Conservation (phyloP, 2,888 invertebrate species). For the Dendrolimus pini region DNA sequence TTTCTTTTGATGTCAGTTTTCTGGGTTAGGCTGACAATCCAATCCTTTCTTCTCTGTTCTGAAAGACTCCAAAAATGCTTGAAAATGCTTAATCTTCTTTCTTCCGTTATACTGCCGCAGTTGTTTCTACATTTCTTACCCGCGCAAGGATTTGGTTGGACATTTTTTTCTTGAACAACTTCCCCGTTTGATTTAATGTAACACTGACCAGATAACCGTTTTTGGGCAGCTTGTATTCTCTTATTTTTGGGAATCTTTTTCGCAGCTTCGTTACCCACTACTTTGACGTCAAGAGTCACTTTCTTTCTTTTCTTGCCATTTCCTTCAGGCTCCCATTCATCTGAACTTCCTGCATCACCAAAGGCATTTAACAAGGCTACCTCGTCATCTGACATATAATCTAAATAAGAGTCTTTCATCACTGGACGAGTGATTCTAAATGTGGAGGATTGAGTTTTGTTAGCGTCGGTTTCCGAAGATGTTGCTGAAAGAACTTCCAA, state of each 20-base stretch:
- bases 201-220: constrained; percentile 2
- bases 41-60: constrained; percentile 6
- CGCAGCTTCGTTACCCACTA: constrained; percentile 6
- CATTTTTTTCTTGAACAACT: constrained; percentile 1
- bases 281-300: background rate
- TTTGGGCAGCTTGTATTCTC: constrained; percentile 4
- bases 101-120: constrained; percentile 9
- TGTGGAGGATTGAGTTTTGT: background rate
- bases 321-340: background rate
- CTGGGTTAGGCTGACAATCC: constrained; percentile 8
- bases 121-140: constrained; percentile 16
- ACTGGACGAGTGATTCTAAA: background rate
- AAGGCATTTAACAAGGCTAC: constrained; percentile 1
- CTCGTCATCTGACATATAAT: background rate
- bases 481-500: no score
- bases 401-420: background rate
- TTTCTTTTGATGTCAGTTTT: constrained; percentile 9
- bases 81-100: constrained; percentile 11
- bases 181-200: constrained; percentile 4
- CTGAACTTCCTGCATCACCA: background rate
- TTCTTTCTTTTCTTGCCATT: constrained; percentile 1
- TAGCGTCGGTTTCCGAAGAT: no score
- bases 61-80: constrained; percentile 10
- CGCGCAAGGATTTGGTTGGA: constrained; percentile 8
- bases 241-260: constrained; percentile 8